These are phyloP conservation scores for Cephalophus harveyi DNA, from an alignment of 2,113 vertebrate species.

Conservation along the genomic window DNA sequence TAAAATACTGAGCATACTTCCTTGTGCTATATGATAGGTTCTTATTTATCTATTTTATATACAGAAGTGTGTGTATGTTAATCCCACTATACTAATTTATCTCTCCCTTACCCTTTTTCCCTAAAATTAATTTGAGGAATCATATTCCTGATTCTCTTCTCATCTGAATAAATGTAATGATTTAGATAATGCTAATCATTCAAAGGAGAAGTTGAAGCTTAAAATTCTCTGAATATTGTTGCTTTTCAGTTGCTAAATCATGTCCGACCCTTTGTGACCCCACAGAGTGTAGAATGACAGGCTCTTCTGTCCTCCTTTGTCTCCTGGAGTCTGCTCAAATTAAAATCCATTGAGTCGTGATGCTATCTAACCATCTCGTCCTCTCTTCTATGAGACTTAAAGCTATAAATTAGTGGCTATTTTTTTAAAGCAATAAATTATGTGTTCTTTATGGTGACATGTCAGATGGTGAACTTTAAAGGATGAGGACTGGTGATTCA, in stretches of 20 bases:
- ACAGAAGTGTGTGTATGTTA: not conserved
- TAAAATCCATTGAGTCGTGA: not conserved
- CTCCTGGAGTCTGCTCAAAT: not conserved
- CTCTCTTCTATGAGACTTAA: not conserved
- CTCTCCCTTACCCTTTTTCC: not conserved
- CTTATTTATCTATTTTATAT: not conserved
- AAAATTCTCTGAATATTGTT: not conserved
- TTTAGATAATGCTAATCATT: constrained; percentile 1
- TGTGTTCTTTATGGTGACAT: not conserved
- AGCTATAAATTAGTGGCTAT: not conserved
- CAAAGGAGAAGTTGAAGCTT: not conserved
- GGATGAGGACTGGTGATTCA: not conserved
- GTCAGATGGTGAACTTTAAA: constrained; percentile 23
- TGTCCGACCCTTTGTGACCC: not conserved
- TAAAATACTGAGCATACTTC: not conserved
- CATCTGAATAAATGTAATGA: not conserved
- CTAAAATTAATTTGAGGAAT: not conserved
- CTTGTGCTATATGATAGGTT: not conserved
- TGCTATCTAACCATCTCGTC: not conserved
- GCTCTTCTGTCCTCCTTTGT: not conserved
- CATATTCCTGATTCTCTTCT: not conserved
- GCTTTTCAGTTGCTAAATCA: not conserved
- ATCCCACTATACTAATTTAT: not conserved
- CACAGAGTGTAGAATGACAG: not conserved
- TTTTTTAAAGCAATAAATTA: not conserved